Evolutionary conservation across 2,888 invertebrate species (phyloP).

Genomic region (Machimus rusticus): DNA sequence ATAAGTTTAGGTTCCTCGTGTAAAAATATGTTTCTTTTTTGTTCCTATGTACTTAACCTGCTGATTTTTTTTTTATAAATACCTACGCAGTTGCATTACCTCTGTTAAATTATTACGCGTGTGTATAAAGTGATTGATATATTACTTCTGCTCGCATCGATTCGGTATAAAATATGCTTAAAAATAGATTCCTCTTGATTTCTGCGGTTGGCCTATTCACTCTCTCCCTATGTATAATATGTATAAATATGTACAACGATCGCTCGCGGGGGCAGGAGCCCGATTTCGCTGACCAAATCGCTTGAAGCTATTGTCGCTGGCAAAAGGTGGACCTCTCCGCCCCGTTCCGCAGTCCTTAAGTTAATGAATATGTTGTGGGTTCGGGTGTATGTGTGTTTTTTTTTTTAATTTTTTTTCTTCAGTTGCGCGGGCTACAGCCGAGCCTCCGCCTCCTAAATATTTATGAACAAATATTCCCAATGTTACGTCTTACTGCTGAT

Average conservation of each 20-base stretch:
- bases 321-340: not conserved
- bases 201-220: not conserved
- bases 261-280: not conserved
- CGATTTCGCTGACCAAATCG: not conserved
- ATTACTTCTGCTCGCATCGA: not conserved
- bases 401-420: no score
- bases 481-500: constrained; percentile 63
- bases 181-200: constrained; percentile 24
- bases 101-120: constrained; percentile 29
- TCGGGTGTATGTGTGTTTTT: not conserved
- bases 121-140: constrained; percentile 36
- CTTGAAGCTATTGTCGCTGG: not conserved
- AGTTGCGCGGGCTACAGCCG: not conserved
- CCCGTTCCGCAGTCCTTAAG: not conserved
- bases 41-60: constrained; percentile 22
- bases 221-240: constrained; percentile 22
- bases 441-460: constrained; percentile 56
- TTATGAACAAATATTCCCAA: constrained; percentile 64
- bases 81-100: constrained; percentile 26
- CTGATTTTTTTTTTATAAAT: constrained; percentile 12
- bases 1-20: constrained; percentile 31
- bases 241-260: constrained; percentile 35
- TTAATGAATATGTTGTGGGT: constrained; percentile 32
- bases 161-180: constrained; percentile 39
- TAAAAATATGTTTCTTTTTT: constrained; percentile 37